These are phyloP conservation scores for Carterocephalus palaemon DNA, from an alignment of 2,888 invertebrate genomes.

Conservation along the genomic window DNA sequence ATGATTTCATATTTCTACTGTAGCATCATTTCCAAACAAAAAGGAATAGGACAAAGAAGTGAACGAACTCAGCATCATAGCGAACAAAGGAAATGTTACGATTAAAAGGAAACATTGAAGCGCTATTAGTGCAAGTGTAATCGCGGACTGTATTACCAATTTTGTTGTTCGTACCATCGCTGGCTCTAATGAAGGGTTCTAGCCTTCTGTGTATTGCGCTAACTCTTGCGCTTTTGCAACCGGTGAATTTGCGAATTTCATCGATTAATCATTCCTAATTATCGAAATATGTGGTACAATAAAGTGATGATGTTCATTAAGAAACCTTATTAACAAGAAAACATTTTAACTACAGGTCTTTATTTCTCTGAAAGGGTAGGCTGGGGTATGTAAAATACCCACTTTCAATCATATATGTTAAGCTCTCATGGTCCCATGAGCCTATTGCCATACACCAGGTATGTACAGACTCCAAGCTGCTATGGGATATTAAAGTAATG, in stretches of 20 bases:
- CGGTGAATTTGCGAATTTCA: slow-evolving; percentile 19
- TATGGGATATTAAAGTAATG: too few species aligned
- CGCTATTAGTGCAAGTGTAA: slow-evolving; percentile 31
- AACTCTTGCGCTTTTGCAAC: slow-evolving; percentile 24
- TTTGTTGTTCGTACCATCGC: slow-evolving; percentile 55
- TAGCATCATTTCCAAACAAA: neutral
- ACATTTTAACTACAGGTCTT: too few species aligned
- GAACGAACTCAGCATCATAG: slow-evolving; percentile 10
- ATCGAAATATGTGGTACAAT: neutral
- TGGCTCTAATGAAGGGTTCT: slow-evolving; percentile 43
- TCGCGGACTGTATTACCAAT: slow-evolving; percentile 41
- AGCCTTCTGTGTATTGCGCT: slow-evolving; percentile 21
- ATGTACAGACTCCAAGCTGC: too few species aligned
- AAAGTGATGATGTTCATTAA: too few species aligned
- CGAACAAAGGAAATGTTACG: slow-evolving; percentile 24
- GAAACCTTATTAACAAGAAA: too few species aligned
- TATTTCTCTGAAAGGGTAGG: too few species aligned
- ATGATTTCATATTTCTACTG: too few species aligned
- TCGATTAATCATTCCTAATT: slow-evolving; percentile 16
- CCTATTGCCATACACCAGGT: too few species aligned
- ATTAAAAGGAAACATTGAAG: slow-evolving; percentile 24
- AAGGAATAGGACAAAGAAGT: neutral
- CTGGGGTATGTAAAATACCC: too few species aligned
- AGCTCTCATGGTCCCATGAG: too few species aligned
- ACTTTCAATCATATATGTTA: too few species aligned